Evolutionary conservation across 2,888 invertebrate genomes (phyloP), one percentile per base, ranked within the genome.

Genomic region (Nipponacmea schrenckii): DNA sequence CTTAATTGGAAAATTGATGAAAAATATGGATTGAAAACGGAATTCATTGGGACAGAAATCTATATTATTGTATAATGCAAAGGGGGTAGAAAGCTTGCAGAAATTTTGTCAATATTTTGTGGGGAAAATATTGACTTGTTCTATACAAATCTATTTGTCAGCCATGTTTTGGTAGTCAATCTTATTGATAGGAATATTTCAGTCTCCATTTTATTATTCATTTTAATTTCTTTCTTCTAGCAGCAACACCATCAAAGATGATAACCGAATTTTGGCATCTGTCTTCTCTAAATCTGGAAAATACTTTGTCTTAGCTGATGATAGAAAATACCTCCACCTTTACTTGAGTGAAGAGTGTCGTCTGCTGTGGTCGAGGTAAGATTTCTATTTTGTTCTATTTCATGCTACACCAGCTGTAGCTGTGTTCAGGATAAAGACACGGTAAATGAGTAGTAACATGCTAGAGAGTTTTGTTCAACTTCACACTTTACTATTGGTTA

Each of bases 301-400:
- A 31, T 82, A 80, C 72, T 81, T 85, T 62, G 85, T 83, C 12
- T 74, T 84, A 14, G 82, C 83, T 66, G 86, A 87, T 74, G 83
- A 86, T 76, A 65, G 73, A 62, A 87, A 87, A 72, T 77, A 79
- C 71, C 79, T 87, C 24, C 80, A 79, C 68, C 74, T 87, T 50
- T 85, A 79, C 74, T 45, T 62, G 70, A 68, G 73, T n/a, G 69
- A 69, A 8, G 75, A 69, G 20, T 71, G 64, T 20, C 66, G 69
- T 15, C 64, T 78, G 64, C 39, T 74, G 63, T 78, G 69, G 66
- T 71, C 72, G 27, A 75, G 80, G 81, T 81, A 74, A 70, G 81
- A 50, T 39, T 39, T 39, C 39, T 39, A 39, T 39, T 39, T 39
- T 39, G 10, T 39, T 39, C 39, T 39, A 7, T 39, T 39, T 8